Percentiles rank a stretch among this genome's conserved stretches.
These are phyloP conservation scores for Cyrtodaria siliqua DNA, from an alignment of 2,888 invertebrate species.

Conservation along the genomic window DNA sequence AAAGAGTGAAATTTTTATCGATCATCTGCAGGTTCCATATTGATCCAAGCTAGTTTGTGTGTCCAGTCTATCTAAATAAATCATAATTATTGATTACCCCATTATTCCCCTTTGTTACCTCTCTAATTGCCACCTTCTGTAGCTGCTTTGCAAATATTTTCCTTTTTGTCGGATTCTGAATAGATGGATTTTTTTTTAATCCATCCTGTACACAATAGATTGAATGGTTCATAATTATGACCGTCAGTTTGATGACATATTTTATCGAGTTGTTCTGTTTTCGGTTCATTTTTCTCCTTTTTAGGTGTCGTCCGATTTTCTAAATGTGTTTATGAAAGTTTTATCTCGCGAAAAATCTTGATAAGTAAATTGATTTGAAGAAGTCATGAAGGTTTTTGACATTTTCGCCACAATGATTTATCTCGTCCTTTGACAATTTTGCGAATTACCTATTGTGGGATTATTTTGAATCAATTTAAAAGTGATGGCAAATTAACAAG, in stretches of 20 bases:
- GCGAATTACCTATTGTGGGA: constrained; percentile 55
- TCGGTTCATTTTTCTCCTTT: constrained; percentile 24
- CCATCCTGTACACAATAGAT: constrained; percentile 43
- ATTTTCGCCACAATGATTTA: constrained; percentile 40
- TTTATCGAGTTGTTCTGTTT: constrained; percentile 2
- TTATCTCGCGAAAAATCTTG: constrained; percentile 44
- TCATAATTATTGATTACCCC: constrained; percentile 47
- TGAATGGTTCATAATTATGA: constrained; percentile 41
- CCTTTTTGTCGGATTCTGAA: constrained; percentile 37
- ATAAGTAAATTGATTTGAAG: constrained; percentile 43
- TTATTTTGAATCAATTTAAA: constrained; percentile 62
- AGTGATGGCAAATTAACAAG: constrained; percentile 58
- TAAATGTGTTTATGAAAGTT: constrained; percentile 43
- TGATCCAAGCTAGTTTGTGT: constrained; percentile 36
- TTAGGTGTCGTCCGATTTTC: constrained; percentile 46
- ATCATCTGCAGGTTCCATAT: not conserved
- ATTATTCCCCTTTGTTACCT: constrained; percentile 45
- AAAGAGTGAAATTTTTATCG: too few relatives aligned
- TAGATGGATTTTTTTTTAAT: constrained; percentile 43
- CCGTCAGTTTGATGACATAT: constrained; percentile 39
- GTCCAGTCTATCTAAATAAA: constrained; percentile 31
- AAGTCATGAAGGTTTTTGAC: constrained; percentile 43
- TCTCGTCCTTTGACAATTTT: constrained; percentile 37
- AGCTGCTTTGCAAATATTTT: constrained; percentile 56
- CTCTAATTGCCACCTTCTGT: constrained; percentile 50